Conservation (phyloP, 2,888 invertebrate genomes). For the Dicycla oo region DNA sequence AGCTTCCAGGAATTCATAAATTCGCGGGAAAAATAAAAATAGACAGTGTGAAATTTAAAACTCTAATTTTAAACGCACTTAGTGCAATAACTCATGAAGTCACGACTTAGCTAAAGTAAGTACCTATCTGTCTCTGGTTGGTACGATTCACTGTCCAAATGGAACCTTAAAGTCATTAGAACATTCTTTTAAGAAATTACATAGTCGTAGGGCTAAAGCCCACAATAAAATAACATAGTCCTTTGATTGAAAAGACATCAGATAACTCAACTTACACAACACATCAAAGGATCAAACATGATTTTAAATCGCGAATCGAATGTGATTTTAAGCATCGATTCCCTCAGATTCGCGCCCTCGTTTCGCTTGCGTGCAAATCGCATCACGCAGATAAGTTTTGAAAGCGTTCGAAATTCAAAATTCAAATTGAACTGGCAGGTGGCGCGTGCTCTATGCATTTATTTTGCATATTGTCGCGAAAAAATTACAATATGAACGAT, state of each 20-base stretch:
- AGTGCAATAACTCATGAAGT: too few relatives aligned
- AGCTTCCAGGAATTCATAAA: constrained; percentile 1
- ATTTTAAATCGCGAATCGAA: constrained; percentile 76
- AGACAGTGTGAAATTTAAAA: not conserved
- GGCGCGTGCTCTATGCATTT: constrained; percentile 69
- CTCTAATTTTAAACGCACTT: too few relatives aligned
- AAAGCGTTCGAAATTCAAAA: constrained; percentile 77
- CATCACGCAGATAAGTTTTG: constrained; percentile 74
- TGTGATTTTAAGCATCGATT: constrained; percentile 77
- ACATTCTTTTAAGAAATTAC: too few relatives aligned
- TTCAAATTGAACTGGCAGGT: constrained; percentile 71
- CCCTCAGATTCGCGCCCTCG: constrained; percentile 74
- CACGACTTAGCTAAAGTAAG: not conserved
- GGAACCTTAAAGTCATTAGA: not conserved
- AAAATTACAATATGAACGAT: constrained; percentile 39
- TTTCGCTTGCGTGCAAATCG: constrained; percentile 74
- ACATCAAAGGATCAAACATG: constrained; percentile 75
- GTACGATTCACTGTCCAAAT: not conserved
- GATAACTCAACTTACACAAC: constrained; percentile 45
- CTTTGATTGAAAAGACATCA: constrained; percentile 35
- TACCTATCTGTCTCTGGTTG: not conserved
- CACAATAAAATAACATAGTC: not conserved
- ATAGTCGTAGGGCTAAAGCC: too few relatives aligned
- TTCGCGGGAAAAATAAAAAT: not conserved
- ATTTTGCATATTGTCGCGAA: constrained; percentile 62